Conservation (phyloP, 2,888 invertebrate species). For the Idaea biselata region DNA sequence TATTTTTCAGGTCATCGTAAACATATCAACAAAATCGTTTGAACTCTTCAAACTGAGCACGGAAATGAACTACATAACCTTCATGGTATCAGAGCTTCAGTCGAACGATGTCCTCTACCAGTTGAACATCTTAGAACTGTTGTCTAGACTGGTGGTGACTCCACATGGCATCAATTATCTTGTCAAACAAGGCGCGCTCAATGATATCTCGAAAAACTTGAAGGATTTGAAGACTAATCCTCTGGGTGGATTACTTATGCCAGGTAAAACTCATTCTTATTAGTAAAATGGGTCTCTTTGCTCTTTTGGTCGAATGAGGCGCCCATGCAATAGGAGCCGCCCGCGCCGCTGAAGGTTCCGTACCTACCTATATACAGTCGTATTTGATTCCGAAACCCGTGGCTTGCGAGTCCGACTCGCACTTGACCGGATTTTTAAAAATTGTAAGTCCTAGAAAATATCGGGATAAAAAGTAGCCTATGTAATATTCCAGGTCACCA, state of each 20-base stretch:
- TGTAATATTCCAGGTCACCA: too few species aligned
- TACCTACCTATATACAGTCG: too few species aligned
- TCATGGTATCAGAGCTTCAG: slow-evolving; percentile 84
- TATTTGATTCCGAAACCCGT: too few species aligned
- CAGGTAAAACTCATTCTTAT: slow-evolving; percentile 72
- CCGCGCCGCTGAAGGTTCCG: too few species aligned
- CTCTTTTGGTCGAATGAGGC: too few species aligned
- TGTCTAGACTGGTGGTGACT: slow-evolving; percentile 85
- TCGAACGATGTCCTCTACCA: slow-evolving; percentile 88
- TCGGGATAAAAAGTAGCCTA: too few species aligned
- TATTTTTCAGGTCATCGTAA: slow-evolving; percentile 79
- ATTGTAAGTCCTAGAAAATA: too few species aligned
- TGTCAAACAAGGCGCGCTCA: slow-evolving; percentile 84
- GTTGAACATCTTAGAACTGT: slow-evolving; percentile 89
- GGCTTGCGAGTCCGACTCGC: too few species aligned
- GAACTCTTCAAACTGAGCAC: slow-evolving; percentile 81
- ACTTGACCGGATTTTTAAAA: too few species aligned
- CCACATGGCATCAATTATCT: slow-evolving; percentile 88
- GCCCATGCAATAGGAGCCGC: too few species aligned
- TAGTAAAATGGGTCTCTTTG: neutral
- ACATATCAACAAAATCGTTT: slow-evolving; percentile 82
- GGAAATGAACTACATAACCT: slow-evolving; percentile 82
- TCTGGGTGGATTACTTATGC: slow-evolving; percentile 83
- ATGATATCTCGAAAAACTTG: slow-evolving; percentile 82
- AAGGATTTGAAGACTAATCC: slow-evolving; percentile 82